phyloP scores from a whole-genome alignment of 2,888 invertebrate species.

The Hirtodrosophila cameraria region DNA sequence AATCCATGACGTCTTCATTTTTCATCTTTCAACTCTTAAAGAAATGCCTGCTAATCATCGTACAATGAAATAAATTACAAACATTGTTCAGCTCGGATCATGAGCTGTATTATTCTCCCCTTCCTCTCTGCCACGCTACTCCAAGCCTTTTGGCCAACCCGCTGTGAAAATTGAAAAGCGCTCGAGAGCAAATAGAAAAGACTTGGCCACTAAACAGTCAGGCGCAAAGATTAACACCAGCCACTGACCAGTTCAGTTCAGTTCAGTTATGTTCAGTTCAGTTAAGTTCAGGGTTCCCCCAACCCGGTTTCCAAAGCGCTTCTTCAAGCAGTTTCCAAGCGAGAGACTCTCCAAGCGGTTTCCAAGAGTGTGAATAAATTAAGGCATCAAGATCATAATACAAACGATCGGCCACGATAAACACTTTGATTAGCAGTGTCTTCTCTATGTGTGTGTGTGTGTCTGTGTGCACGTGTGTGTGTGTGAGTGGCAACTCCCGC shows the following conservation, averaged over 20 bases:
- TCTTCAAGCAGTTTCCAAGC: conserved; percentile 11
- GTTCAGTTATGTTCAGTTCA: no score
- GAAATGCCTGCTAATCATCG: conserved; percentile 79
- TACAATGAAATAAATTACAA: conserved; percentile 81
- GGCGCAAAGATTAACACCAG: conserved; percentile 72
- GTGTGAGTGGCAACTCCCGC: conserved; percentile 62
- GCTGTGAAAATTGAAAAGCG: conserved; percentile 77
- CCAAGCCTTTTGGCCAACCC: conserved; percentile 26
- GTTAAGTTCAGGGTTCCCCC: no score
- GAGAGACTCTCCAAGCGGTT: conserved; percentile 12
- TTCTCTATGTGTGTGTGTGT: neutral
- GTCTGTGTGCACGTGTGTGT: conserved; percentile 16
- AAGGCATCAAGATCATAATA: conserved; percentile 79
- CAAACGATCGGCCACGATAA: conserved; percentile 80
- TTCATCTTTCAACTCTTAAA: conserved; percentile 15
- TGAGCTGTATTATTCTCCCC: conserved; percentile 19
- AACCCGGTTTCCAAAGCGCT: no score
- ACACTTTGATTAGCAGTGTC: conserved; percentile 76
- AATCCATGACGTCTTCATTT: conserved; percentile 32
- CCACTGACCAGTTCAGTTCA: conserved; percentile 13
- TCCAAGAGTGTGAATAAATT: conserved; percentile 81
- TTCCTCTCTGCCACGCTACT: neutral
- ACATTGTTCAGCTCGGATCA: conserved; percentile 67
- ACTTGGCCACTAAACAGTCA: conserved; percentile 40
- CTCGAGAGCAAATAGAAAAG: conserved; percentile 74